Percentiles rank a stretch among this genome's conserved stretches.
phyloP scores from a whole-genome alignment of 2,888 invertebrate genomes.

The Stenchaetothrips biformis region DNA sequence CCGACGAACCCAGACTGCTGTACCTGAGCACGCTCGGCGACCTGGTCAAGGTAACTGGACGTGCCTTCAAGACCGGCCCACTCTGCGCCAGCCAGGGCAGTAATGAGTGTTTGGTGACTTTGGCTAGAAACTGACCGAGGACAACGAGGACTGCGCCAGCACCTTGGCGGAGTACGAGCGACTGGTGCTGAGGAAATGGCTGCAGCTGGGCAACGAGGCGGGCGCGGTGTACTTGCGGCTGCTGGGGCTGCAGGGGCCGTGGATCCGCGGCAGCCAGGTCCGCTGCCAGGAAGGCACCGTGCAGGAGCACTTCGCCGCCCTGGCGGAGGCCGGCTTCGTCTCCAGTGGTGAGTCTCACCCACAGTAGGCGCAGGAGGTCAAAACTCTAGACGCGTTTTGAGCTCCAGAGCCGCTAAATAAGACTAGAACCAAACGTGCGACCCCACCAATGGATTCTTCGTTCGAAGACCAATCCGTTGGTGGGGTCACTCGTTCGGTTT shows the following conservation, averaged over 20 bases:
- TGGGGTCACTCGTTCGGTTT: too few species aligned
- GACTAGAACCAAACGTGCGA: too few species aligned
- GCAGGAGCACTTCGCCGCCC: neutral
- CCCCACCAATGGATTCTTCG: too few species aligned
- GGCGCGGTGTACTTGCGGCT: neutral
- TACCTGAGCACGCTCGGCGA: neutral
- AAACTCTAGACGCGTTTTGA: neutral
- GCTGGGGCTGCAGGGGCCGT: neutral
- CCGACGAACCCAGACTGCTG: neutral
- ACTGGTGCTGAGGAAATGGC: neutral
- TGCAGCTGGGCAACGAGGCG: neutral
- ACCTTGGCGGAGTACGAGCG: conserved; percentile 2
- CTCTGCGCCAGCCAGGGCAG: too few species aligned
- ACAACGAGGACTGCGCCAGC: too few species aligned
- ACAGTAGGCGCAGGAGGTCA: neutral
- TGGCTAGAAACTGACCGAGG: too few species aligned
- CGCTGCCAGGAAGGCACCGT: neutral
- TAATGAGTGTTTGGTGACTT: too few species aligned
- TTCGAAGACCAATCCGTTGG: too few species aligned
- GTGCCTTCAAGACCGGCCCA: too few species aligned
- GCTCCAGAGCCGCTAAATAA: too few species aligned
- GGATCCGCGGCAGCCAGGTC: neutral
- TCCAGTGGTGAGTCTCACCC: neutral
- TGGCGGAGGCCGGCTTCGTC: neutral
- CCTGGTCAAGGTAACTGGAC: neutral